phyloP scores from a whole-genome alignment of 2,113 vertebrate genomes.

The Toxotes chatareus region DNA sequence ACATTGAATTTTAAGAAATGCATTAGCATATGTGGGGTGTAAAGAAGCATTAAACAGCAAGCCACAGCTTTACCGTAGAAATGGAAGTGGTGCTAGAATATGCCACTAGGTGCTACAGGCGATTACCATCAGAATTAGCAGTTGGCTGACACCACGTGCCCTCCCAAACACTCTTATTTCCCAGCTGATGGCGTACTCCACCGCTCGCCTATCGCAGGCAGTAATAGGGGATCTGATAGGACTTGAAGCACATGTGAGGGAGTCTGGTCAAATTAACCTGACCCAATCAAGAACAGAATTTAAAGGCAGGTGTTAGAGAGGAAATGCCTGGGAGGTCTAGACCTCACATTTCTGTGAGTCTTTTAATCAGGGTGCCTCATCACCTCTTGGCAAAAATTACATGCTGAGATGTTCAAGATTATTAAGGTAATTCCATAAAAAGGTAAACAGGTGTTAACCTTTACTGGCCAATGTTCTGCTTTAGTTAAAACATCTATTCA shows the following conservation, averaged over 20 bases:
- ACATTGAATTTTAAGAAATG: conserved; percentile 6
- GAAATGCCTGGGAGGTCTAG: conserved; percentile 53
- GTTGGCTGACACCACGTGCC: conserved; percentile 25
- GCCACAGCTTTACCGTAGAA: conserved; percentile 19
- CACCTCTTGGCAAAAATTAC: conserved; percentile 28
- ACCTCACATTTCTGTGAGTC: conserved; percentile 2
- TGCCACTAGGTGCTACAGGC: conserved; percentile 29
- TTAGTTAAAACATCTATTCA: neutral
- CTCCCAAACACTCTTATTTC: neutral
- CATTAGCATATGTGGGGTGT: neutral
- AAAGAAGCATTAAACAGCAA: conserved; percentile 38
- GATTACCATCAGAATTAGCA: conserved; percentile 41
- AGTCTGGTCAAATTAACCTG: conserved; percentile 43
- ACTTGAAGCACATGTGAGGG: conserved; percentile 33
- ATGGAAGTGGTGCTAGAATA: neutral
- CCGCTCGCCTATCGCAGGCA: conserved; percentile 10
- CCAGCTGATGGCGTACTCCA: conserved; percentile 7
- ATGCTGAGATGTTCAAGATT: neutral
- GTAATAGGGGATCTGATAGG: conserved; percentile 27
- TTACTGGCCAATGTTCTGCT: conserved; percentile 15
- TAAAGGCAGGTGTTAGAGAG: conserved; percentile 53
- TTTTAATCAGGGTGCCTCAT: conserved; percentile 22
- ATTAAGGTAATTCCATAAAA: conserved; percentile 15
- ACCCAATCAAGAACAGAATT: conserved; percentile 52
- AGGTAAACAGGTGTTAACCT: conserved; percentile 5